Conservation (phyloP, 2,888 invertebrate species). For the Ferdinandea cuprea region DNA sequence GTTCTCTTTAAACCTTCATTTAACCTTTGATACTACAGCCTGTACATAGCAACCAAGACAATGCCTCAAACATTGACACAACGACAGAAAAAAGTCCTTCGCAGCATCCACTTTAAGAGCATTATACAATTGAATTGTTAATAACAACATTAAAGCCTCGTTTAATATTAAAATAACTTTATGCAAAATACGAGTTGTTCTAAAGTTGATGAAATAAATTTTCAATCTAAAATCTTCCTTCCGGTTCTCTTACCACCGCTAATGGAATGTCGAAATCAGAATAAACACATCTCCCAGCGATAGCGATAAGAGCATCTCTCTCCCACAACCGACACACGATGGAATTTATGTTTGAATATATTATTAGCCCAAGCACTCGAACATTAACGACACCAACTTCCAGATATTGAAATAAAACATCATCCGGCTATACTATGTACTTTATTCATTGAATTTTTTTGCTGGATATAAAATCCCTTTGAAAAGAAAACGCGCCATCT, state of each 20-base stretch:
- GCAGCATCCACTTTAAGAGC: no score
- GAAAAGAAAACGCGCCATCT: not conserved
- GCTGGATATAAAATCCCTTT: not conserved
- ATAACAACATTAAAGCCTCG: no score
- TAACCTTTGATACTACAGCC: no score
- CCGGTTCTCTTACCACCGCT: not conserved
- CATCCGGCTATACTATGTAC: not conserved
- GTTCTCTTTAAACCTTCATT: no score
- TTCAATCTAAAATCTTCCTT: slow-evolving; percentile 1
- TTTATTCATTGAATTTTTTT: not conserved
- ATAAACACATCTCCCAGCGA: not conserved
- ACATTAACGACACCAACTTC: not conserved
- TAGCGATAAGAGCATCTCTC: no score
- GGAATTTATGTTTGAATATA: slow-evolving; percentile 32
- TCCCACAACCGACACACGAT: not conserved
- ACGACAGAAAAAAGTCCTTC: no score
- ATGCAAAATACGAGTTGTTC: not conserved
- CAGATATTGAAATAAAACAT: not conserved
- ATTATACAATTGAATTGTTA: no score
- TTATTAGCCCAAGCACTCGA: slow-evolving; percentile 10
- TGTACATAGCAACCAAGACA: no score
- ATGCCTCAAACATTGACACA: no score
- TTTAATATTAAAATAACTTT: not conserved
- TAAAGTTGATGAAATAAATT: no score
- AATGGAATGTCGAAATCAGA: slow-evolving; percentile 30